Conservation (phyloP, 2,888 invertebrate species). For the Pachliopta kotzebuea region DNA sequence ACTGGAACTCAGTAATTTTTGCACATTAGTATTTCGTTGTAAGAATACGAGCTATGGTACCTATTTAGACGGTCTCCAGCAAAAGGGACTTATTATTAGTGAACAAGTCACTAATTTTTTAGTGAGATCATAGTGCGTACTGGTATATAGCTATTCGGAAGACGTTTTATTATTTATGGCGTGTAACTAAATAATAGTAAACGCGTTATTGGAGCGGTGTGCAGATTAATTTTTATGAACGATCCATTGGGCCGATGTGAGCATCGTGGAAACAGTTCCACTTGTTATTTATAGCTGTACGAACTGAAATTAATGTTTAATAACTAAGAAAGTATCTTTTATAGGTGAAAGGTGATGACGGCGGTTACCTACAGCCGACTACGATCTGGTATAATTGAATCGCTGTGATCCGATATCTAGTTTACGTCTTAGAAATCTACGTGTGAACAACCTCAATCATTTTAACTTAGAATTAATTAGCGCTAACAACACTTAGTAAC, state of each 20-base stretch:
- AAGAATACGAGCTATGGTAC: no score
- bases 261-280: conserved; percentile 28
- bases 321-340: conserved; percentile 19
- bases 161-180: conserved; percentile 41
- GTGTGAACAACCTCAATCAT: not conserved
- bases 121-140: conserved; percentile 23
- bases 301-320: conserved; percentile 21
- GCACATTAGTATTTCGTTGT: no score
- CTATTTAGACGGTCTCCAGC: no score
- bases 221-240: conserved; percentile 43
- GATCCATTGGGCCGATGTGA: conserved; percentile 24
- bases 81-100: no score
- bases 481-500: no score
- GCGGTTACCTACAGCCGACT: conserved; percentile 3
- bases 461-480: no score
- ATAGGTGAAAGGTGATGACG: conserved; percentile 24
- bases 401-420: not conserved
- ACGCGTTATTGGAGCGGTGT: conserved; percentile 40
- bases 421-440: not conserved
- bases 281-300: conserved; percentile 21
- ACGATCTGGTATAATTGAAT: conserved; percentile 15
- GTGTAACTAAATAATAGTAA: conserved; percentile 51
- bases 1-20: no score
- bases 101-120: no score
- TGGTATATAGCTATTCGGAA: conserved; percentile 29